A percentile compares a stretch with the other conserved stretches of the same genome.
Conservation (phyloP, 2,113 vertebrate species). For the Saguinus imperator region DNA sequence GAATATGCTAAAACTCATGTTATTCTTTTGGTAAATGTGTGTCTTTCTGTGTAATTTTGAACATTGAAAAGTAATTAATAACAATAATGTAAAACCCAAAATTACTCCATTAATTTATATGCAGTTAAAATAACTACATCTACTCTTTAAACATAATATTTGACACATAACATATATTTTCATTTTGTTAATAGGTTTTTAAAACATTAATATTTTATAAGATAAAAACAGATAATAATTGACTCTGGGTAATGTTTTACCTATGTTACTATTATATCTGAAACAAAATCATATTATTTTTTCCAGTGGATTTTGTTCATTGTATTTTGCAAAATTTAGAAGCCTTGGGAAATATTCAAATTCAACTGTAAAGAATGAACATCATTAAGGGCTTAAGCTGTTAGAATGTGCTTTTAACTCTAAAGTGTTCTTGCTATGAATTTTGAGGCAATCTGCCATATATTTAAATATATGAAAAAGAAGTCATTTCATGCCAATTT, state of each 20-base stretch:
- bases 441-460: background rate
- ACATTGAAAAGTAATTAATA: background rate
- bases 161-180: background rate
- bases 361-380: background rate
- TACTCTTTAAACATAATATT: background rate
- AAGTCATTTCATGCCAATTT: background rate
- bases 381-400: background rate
- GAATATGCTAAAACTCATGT: background rate
- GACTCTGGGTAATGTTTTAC: background rate
- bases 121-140: background rate
- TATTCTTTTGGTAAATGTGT: background rate
- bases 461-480: background rate
- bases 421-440: background rate
- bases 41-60: background rate
- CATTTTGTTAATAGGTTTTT: background rate
- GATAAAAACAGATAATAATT: background rate
- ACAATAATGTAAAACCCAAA: background rate
- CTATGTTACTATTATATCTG: background rate
- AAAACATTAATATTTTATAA: background rate
- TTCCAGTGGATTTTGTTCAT: background rate
- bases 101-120: background rate
- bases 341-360: background rate
- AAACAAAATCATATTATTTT: background rate
- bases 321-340: background rate
- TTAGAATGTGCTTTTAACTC: background rate